Evolutionary conservation across 2,113 vertebrate species (phyloP), one percentile per base, ranked within the genome.

Genomic region (Buteo buteo): DNA sequence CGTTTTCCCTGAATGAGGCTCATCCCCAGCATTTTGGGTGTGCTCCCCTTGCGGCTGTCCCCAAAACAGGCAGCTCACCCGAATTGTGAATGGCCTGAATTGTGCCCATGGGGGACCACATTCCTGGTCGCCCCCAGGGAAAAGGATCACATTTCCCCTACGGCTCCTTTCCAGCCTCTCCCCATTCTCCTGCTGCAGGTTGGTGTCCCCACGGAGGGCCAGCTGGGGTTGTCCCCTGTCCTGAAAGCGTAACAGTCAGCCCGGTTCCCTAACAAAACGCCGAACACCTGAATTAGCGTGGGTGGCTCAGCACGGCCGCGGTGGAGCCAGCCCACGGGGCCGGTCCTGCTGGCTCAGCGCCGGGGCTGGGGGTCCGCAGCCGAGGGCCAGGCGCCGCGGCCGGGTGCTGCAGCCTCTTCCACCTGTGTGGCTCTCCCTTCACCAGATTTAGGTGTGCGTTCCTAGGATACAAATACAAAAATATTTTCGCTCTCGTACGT

Each of bases 381-480:
- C 11, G 1, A 74, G 38, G 42, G 62, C 70, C 55, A 73, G 72
- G 36, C 14, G 6, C 58, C 70, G 67, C 59, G 86, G 72, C 49
- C 77, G 83, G 40, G 61, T 0, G 2, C 78, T 84, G 77, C 72
- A 91, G 73, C 78, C 47, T 64, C 78, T 64, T 78, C 78, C 82
- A 88, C 85, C 49, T 34, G 52, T 5, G 15, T 58, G 45, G 76
- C 72, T 93, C 77, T 69, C 93, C 80, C 91, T 88, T 77, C 58
- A 92, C 71, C 80, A 86, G 71, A 32, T n/a, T 94, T 77, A 82
- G 91, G 72, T 86, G 54, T 40, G 9, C 38, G 90, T 96, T 94
- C 67, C 92, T 94, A 90, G 82, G 92, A 90, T 86, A 94, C 82
- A 88, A 90, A 66, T 14, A 87, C 45, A 82, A 89, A 93, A 97